Evolutionary conservation across 2,797 vertebrate genomes (phyloP).

Genomic region (Synaphobranchus kaupii): DNA sequence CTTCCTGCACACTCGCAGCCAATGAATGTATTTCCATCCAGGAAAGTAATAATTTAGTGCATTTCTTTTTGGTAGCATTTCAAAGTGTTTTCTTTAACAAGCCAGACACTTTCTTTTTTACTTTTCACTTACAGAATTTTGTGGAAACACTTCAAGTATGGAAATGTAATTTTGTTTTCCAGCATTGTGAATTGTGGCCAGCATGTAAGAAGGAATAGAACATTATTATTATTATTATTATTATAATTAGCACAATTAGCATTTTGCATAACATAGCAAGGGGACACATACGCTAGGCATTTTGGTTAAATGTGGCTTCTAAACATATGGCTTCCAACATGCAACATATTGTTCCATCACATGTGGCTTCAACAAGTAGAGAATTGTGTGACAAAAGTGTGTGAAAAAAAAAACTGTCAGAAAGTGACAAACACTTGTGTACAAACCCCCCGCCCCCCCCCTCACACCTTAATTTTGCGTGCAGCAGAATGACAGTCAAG

Average conservation of each 20-base stretch:
- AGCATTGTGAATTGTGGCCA: not conserved
- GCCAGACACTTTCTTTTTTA: conserved; percentile 4
- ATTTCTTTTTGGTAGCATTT: conserved; percentile 6
- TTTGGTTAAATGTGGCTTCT: not conserved
- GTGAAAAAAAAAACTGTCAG: not conserved
- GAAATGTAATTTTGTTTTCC: not conserved
- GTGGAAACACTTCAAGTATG: not conserved
- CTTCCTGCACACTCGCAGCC: conserved; percentile 50
- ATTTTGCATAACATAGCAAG: not conserved
- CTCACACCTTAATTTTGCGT: not conserved
- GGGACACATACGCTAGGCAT: not conserved
- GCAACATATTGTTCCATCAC: not conserved
- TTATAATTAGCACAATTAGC: no score
- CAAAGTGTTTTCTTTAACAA: conserved; percentile 16
- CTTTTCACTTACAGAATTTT: not conserved
- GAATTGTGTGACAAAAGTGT: not conserved
- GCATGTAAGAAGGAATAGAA: no score
- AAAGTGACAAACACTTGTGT: not conserved
- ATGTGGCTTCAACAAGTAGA: not conserved
- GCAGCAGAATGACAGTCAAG: no score
- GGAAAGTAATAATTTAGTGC: conserved; percentile 48
- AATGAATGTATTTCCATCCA: conserved; percentile 49
- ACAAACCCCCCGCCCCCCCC: no score
- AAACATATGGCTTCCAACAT: not conserved
- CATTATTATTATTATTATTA: no score